These are phyloP conservation scores for Caenorhabditis sp. DNA, from an alignment of 2,888 invertebrate genomes.

Conservation along the genomic window DNA sequence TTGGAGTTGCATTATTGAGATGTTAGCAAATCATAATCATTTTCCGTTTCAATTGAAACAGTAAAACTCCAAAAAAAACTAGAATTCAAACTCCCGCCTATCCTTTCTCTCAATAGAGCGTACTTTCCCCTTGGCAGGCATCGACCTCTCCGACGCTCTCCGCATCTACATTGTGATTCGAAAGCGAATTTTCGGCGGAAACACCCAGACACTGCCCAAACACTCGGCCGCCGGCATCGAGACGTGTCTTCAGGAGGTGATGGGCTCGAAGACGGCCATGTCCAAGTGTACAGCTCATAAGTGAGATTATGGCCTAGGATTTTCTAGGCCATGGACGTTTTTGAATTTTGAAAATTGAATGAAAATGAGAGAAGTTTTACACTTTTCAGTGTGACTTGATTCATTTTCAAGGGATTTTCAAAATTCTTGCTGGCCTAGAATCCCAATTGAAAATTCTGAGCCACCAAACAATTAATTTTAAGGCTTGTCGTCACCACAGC, in stretches of 20 bases:
- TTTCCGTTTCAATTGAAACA: too few relatives aligned
- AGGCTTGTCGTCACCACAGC: conserved; percentile 69
- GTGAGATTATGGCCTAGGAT: conserved; percentile 32
- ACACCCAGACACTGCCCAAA: conserved; percentile 65
- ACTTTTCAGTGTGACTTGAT: not conserved
- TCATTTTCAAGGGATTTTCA: not conserved
- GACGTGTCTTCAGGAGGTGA: conserved; percentile 53
- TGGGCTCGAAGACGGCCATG: conserved; percentile 64
- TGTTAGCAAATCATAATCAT: too few relatives aligned
- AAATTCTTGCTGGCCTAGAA: not conserved
- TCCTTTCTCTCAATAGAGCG: not conserved
- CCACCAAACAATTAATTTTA: not conserved
- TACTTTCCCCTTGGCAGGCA: conserved; percentile 25
- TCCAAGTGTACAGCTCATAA: conserved; percentile 45
- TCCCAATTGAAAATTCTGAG: not conserved
- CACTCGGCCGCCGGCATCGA: conserved; percentile 66
- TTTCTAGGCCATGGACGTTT: not conserved
- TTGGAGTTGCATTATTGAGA: too few relatives aligned
- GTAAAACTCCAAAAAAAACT: not conserved
- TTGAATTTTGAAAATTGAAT: not conserved
- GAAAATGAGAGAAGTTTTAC: not conserved
- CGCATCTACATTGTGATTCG: conserved; percentile 62
- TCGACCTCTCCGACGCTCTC: conserved; percentile 41
- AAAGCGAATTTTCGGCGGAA: conserved; percentile 65
- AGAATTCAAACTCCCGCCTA: not conserved